Evolutionary conservation across 2,888 invertebrate genomes (phyloP).

Genomic region (Pinctada fucata): DNA sequence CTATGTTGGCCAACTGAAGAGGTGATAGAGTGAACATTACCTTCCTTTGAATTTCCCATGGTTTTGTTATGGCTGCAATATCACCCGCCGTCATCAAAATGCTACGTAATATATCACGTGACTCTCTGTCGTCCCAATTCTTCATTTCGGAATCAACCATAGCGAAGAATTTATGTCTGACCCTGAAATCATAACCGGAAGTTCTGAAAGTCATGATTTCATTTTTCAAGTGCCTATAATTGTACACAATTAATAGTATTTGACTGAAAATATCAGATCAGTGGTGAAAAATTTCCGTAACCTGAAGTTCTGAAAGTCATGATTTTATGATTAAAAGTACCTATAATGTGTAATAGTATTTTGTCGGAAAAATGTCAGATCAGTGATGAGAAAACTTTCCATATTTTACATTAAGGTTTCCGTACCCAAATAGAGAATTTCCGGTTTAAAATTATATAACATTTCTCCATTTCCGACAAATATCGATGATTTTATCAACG

Average conservation of each 20-base stretch:
- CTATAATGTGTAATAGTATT: no score
- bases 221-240: neutral
- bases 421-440: no score
- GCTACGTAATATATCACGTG: slow-evolving; percentile 78
- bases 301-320: neutral
- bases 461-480: no score
- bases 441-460: no score
- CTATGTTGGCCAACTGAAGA: no score
- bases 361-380: no score
- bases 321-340: neutral
- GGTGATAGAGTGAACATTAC: slow-evolving; percentile 42
- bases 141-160: slow-evolving; percentile 77
- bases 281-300: neutral
- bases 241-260: no score
- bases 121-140: slow-evolving; percentile 76
- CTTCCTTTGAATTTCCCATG: slow-evolving; percentile 73
- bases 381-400: neutral
- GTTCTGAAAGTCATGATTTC: neutral
- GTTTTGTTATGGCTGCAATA: slow-evolving; percentile 74
- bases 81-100: slow-evolving; percentile 77
- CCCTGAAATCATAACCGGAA: slow-evolving; percentile 64
- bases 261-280: no score
- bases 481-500: no score
- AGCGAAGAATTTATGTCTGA: slow-evolving; percentile 78
- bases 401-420: no score